These are phyloP conservation scores for Ectobius pallidus DNA, from an alignment of 2,888 invertebrate species.

Conservation along the genomic window DNA sequence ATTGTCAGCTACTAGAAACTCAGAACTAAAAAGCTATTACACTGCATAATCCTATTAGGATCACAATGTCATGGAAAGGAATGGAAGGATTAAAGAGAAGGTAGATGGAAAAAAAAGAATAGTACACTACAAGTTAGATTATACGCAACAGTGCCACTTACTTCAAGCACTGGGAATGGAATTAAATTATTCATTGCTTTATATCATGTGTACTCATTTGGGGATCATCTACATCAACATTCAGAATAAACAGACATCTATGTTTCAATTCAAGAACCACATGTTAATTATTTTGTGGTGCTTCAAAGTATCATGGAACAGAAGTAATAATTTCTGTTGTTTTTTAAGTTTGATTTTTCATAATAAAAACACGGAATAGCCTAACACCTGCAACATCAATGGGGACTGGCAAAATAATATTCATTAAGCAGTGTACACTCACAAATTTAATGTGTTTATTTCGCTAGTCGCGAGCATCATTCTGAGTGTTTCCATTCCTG, in stretches of 20 bases:
- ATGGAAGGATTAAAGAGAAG: too few relatives aligned
- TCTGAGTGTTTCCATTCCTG: conserved; percentile 35
- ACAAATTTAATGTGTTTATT: neutral
- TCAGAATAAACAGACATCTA: neutral
- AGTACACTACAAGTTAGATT: too few relatives aligned
- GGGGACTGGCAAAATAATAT: neutral
- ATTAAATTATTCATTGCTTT: too few relatives aligned
- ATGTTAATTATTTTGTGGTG: neutral
- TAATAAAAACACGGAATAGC: conserved; percentile 9
- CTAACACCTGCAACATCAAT: neutral
- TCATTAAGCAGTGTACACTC: conserved; percentile 1
- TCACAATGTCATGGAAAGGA: too few relatives aligned
- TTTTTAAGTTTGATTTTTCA: neutral
- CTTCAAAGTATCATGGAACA: neutral
- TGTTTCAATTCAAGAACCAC: neutral
- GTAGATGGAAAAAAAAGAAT: too few relatives aligned
- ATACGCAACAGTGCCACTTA: too few relatives aligned
- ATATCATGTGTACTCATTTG: too few relatives aligned
- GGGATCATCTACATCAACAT: neutral
- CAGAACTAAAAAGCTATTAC: too few relatives aligned
- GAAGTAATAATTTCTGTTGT: neutral
- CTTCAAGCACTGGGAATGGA: too few relatives aligned
- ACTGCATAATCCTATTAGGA: too few relatives aligned
- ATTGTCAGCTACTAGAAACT: too few relatives aligned
- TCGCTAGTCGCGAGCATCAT: conserved; percentile 33